Conservation (phyloP, 2,113 vertebrate genomes). For the Zosterops japonicus region DNA sequence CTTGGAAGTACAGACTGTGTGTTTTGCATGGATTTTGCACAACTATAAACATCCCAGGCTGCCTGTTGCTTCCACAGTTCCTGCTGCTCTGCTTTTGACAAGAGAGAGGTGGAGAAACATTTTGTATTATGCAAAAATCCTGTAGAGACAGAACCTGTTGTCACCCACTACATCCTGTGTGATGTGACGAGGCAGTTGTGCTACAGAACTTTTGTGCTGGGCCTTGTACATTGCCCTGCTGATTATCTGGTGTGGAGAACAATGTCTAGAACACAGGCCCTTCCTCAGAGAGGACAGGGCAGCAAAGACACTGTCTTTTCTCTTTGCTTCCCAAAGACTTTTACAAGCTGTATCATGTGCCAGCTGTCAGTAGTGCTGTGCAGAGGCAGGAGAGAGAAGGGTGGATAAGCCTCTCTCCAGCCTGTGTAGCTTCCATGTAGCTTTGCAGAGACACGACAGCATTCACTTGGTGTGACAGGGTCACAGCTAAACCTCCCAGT, state of each 20-base stretch:
- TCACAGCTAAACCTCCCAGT: not conserved
- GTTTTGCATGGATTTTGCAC: not conserved
- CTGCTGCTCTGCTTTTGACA: not conserved
- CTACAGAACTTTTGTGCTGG: not conserved
- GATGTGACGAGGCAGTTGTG: not conserved
- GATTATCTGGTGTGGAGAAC: rapidly evolving
- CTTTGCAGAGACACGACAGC: not conserved
- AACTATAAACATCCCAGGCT: not conserved
- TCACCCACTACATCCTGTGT: not conserved
- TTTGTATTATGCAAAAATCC: not conserved
- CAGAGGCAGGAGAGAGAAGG: not conserved
- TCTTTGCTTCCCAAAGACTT: not conserved
- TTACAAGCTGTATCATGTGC: not conserved
- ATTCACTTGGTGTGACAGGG: not conserved
- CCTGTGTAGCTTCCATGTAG: not conserved
- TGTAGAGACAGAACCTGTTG: not conserved
- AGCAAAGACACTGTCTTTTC: not conserved
- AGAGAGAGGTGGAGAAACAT: not conserved
- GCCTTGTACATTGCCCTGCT: not conserved
- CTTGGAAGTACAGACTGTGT: not conserved
- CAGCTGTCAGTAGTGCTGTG: not conserved
- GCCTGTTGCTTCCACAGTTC: not conserved
- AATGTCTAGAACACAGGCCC: not conserved
- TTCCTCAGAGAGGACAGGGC: not conserved
- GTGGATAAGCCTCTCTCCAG: not conserved